Evolutionary conservation across 2,888 invertebrate species (phyloP), one percentile per base, ranked within the genome.

Genomic region (Amiota communis): DNA sequence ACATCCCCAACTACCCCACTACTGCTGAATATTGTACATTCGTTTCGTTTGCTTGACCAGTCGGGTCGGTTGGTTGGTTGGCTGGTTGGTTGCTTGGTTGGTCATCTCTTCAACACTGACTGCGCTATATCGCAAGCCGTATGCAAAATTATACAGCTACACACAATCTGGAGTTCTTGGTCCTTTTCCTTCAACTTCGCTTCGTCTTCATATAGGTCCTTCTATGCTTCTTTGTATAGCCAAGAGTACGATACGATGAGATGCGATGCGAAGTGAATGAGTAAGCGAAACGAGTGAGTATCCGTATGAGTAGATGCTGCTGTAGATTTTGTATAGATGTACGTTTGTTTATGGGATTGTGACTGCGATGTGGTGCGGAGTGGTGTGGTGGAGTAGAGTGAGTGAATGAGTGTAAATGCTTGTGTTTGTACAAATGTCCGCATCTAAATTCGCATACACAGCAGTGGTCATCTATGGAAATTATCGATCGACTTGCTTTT

Each of bases 401-500:
- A 23, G 57, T 53, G 17, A 56, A 17, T 67, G 17, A 73, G 68
- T 67, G 67, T 67, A 47, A 67, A 81, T 80, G 79, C 77, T 83
- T 76, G 75, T 79, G 82, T 82, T 79, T 84, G 85, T 80, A 76
- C 79, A 86, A 86, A 84, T 86, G 87, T 84, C 84, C 82, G 81
- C 84, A 86, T 86, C 87, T 80, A 85, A 87, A 86, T 87, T 85
- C 85, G 85, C 86, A 87, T 87, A 87, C 83, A 85, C 84, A 87
- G 85, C 83, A 83, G 81, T 87, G 89, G 89, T 88, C 89, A 88
- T 83, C 87, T 87, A 88, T 89, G 88, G 88, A 88, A 89, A 88
- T 88, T 89, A 89, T 89, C 88, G 89, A 89, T 89, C 88, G 88
- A 87, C 84, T 84, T 87, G 87, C 87, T 87, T 88, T 88, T 84